phyloP scores from a whole-genome alignment of 2,797 vertebrate genomes.

The Epinephelus coioides region DNA sequence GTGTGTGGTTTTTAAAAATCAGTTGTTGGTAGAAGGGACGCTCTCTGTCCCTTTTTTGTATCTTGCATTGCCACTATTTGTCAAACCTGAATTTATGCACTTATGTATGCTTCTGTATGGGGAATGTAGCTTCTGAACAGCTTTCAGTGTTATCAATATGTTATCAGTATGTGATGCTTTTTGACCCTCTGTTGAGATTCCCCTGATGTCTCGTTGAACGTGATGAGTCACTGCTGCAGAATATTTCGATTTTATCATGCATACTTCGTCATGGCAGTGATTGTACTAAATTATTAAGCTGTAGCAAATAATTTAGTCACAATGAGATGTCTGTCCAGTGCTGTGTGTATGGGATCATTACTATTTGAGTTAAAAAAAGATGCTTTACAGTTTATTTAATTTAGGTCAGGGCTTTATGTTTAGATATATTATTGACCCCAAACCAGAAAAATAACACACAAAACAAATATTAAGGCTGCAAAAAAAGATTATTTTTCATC shows the following conservation, averaged over 20 bases:
- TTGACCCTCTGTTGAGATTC: slow-evolving; percentile 58
- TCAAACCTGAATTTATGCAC: slow-evolving; percentile 73
- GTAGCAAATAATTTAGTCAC: background rate
- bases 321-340: background rate
- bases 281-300: background rate
- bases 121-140: slow-evolving; percentile 81
- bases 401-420: background rate
- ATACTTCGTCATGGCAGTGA: background rate
- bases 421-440: too few species aligned
- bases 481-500: background rate
- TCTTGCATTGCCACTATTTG: slow-evolving; percentile 63
- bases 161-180: slow-evolving; percentile 66
- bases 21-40: slow-evolving; percentile 50
- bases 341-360: background rate
- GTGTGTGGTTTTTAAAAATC: slow-evolving; percentile 45
- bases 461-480: background rate
- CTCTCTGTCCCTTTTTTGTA: slow-evolving; percentile 61
- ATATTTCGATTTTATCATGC: slow-evolving; percentile 54
- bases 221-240: slow-evolving; percentile 59
- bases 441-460: background rate
- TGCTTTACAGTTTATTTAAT: background rate
- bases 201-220: slow-evolving; percentile 57
- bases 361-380: background rate
- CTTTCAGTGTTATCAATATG: slow-evolving; percentile 70
- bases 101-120: slow-evolving; percentile 79